phyloP scores from a whole-genome alignment of 2,797 vertebrate genomes.

The Pseudocheirus occidentalis region DNA sequence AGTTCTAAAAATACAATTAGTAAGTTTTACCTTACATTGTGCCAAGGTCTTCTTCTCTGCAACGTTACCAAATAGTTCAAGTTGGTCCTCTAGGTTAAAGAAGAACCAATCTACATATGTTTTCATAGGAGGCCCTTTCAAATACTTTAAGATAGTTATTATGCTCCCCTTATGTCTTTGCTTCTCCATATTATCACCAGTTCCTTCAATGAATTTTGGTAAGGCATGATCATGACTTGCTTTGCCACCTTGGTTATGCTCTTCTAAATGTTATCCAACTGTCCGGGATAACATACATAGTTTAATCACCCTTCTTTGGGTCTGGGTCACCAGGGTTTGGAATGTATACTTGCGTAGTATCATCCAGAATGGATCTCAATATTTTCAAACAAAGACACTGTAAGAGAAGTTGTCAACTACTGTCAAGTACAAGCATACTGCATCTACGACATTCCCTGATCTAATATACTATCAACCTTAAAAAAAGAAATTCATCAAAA shows the following conservation, averaged over 20 bases:
- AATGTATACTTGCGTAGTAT: not conserved
- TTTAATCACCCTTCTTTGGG: not conserved
- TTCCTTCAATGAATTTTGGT: not conserved
- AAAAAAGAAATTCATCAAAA: not conserved
- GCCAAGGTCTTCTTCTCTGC: not conserved
- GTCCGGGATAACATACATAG: not conserved
- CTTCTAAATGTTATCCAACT: slow-evolving; percentile 13
- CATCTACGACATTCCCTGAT: not conserved
- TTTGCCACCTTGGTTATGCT: not conserved
- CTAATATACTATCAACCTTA: not conserved
- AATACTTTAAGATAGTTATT: not conserved
- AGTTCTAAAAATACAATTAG: not conserved
- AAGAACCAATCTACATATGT: not conserved
- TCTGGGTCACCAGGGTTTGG: not conserved
- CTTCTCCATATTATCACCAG: not conserved
- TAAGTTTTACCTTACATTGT: not conserved
- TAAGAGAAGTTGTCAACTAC: not conserved
- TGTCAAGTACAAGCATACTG: not conserved
- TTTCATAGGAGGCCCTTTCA: not conserved
- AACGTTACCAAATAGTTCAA: not conserved
- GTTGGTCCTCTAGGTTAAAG: not conserved
- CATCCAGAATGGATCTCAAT: not conserved
- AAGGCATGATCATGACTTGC: not conserved
- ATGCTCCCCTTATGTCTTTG: not conserved
- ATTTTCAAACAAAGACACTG: not conserved